Percentiles rank a stretch among this genome's conserved stretches.
Conservation (phyloP, 2,888 invertebrate species). For the Ormia ochracea region DNA sequence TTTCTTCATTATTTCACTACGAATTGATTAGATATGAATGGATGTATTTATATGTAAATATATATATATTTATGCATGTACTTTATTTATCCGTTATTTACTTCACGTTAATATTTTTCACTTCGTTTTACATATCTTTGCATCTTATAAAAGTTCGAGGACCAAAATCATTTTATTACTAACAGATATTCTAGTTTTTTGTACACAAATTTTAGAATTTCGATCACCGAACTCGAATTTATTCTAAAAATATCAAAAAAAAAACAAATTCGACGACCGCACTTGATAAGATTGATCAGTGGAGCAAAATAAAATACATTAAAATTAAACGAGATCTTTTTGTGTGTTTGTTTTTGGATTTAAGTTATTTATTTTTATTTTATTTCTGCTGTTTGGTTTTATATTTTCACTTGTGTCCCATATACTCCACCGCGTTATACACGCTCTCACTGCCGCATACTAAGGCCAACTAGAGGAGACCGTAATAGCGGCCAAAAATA, state of each 20-base stretch:
- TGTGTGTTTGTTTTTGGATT: conserved; percentile 1
- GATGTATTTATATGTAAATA: background rate
- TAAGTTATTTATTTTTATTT: conserved; percentile 22
- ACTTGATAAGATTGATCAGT: conserved; percentile 17
- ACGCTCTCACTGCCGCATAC: conserved; percentile 64
- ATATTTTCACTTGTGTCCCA: conserved; percentile 1
- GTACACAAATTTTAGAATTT: conserved; percentile 9
- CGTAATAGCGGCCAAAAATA: conserved; percentile 64
- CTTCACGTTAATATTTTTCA: background rate
- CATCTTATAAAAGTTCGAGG: background rate
- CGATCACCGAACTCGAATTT: background rate
- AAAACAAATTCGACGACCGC: conserved; percentile 17
- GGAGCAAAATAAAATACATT: background rate
- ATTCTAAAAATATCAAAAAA: background rate
- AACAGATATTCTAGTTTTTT: background rate
- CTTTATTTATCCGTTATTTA: too few species aligned
- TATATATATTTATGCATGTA: background rate
- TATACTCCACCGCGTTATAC: conserved; percentile 58
- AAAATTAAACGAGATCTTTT: conserved; percentile 37
- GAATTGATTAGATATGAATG: conserved; percentile 36
- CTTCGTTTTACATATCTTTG: background rate
- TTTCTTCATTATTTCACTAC: conserved; percentile 24
- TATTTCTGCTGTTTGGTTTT: conserved; percentile 27
- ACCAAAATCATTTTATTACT: conserved; percentile 2
- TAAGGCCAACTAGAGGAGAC: conserved; percentile 62